Base-by-base conservation (phyloP, 2,113 vertebrate genomes). In the Antechinus stuartii region DNA sequence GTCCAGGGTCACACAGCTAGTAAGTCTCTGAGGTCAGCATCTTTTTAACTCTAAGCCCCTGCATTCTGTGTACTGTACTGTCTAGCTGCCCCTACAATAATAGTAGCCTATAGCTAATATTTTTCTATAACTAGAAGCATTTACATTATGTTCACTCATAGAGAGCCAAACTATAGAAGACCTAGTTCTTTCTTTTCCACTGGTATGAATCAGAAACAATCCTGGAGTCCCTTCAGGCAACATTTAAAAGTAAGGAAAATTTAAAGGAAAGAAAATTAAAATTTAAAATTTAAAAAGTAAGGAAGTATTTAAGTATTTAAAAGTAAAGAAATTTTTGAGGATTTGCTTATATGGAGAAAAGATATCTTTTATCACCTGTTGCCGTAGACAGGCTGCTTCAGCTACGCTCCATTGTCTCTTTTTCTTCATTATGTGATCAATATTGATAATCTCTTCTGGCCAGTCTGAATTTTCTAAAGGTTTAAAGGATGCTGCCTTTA, bases 361-460 rank as follows among this genome's bases (percentile, higher is more conserved):
- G 49, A 27, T 27, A 1, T 25, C 89, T 92, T 27, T 54, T 97
- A 97, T 98, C 95, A 97, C 98, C 0, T 97, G 97, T 9, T 89
- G 95, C 92, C 96, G 97, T 53, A 98, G 7, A 30, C 89, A 91
- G 14, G 92, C 95, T 24, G 94, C 93, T 4, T 96, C 95, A 5
- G 91, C 25, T 56, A 97, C 96, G 1, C 95, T 97, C 97, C 96
- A 97, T 0, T 91, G 90, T 19, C 93, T 92, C 95, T 96, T 97
- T 89, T 84, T 97, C 96, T 97, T 98, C 95, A 98, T 8, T 4
- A 96, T 90, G 9, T 97, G 97, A 57, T 95, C 93, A 24, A 98
- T 97, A 84, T 93, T 1, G 0, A 97, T 26, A 90, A 98, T 96
- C 19, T 97, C 96, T 93, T 92, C 24, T 46, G 98, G 92, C 35